A percentile compares a stretch with the other conserved stretches of the same genome.
Evolutionary conservation across 2,797 vertebrate species (phyloP).

Genomic region (Crenichthys baileyi): DNA sequence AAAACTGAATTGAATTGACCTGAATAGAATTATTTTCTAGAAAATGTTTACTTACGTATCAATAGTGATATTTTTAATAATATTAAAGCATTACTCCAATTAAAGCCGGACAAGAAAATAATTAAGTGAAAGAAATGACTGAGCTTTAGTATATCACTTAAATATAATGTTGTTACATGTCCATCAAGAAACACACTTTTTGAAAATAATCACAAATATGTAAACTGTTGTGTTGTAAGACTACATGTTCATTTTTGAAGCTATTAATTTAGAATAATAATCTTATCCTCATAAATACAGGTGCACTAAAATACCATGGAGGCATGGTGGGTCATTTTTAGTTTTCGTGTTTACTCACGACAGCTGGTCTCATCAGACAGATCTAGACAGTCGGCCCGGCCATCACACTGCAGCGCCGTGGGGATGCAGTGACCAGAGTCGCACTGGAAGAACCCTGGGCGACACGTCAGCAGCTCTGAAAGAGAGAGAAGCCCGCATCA

Average conservation of each 20-base stretch:
- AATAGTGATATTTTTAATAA: neutral
- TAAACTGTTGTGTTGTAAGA: neutral
- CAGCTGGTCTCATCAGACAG: constrained; percentile 79
- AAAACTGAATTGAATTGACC: too few relatives aligned
- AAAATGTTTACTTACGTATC: neutral
- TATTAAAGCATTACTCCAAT: neutral
- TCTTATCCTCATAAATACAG: neutral
- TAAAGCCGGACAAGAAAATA: neutral
- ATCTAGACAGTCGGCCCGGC: constrained; percentile 72
- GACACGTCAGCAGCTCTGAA: constrained; percentile 76
- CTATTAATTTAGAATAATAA: constrained; percentile 1
- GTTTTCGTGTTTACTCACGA: constrained; percentile 66
- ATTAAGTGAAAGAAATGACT: neutral
- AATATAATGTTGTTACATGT: neutral
- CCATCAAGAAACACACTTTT: neutral
- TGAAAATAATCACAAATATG: neutral
- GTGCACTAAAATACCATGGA: neutral
- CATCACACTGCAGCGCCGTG: constrained; percentile 69
- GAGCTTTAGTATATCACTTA: neutral
- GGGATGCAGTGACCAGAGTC: constrained; percentile 79
- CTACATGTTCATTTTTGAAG: neutral
- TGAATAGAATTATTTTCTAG: too few relatives aligned
- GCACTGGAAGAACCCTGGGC: constrained; percentile 75
- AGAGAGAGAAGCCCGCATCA: constrained; percentile 4
- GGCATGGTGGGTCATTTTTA: neutral